Base-by-base conservation (phyloP, 2,797 vertebrate species). In the Takifugu ocellatus region DNA sequence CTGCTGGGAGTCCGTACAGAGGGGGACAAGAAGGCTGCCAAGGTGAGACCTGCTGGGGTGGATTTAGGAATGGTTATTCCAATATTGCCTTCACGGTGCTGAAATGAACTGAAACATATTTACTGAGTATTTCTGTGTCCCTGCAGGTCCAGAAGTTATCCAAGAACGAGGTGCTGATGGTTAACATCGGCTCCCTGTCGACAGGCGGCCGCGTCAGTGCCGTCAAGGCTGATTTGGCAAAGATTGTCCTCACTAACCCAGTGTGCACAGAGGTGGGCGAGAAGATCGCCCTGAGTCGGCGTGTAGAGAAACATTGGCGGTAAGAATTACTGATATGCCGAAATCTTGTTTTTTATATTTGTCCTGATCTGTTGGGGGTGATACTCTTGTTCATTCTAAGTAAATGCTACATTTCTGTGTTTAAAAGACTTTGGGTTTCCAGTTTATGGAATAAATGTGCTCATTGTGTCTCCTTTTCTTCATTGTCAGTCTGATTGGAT, bases 241-340 rank as follows among this genome's bases (percentile, higher is more conserved):
- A 99, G 90, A 99, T 99, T 12, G 95, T 99, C 69, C 90, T 99
- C n/a, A 99, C 97, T 57, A 99, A 98, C 79, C 97, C 97, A 1
- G 97, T 99, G 7, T 99, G 97, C 88, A 99, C 97, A 6, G 97
- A 99, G 91, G 96, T 99, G 25, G 96, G 95, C 63, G 97, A 99
- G 90, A 99, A 99, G 92, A 99, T 99, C 72, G 97, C 97, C 24
- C 92, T 98, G 67, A 99, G 97, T 75, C 91, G 96, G 70, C 92
- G 97, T 79, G 97, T 99, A 86, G 97, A 99, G 86, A 99, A 99
- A 80, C 97, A 99, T 52, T 99, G 97, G 96, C 94, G 97, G 96
- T 99, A 78, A 95, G 93, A 48, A 9, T 5, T 25, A 17, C 10
- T 10, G 8, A 33, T 10, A 33, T 9, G 9, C 31, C 0, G 31